Conservation (phyloP, 2,797 vertebrate species). For the Anabacerthia variegaticeps region DNA sequence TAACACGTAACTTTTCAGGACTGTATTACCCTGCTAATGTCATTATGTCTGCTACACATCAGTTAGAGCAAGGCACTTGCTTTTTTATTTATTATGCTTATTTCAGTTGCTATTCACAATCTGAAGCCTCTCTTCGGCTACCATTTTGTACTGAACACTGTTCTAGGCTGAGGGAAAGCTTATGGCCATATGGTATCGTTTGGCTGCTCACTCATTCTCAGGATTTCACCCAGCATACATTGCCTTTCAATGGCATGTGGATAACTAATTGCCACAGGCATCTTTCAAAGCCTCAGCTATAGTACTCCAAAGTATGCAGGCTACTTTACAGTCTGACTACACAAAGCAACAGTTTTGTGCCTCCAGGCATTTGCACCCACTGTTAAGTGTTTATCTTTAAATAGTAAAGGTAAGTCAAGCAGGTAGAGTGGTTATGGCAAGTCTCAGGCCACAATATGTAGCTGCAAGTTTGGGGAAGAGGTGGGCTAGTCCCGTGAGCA, state of each 20-base stretch:
- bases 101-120: not conserved
- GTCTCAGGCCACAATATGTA: not conserved
- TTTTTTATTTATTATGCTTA: slow-evolving; percentile 7
- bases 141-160: slow-evolving; percentile 13
- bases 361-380: not conserved
- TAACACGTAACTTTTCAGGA: not conserved
- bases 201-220: slow-evolving; percentile 37
- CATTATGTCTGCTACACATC: not conserved
- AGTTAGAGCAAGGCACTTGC: not conserved
- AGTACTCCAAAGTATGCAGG: not conserved
- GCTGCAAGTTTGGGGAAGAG: not conserved
- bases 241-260: slow-evolving; percentile 38
- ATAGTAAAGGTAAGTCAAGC: not conserved
- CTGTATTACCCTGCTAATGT: not conserved
- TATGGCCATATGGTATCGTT: slow-evolving; percentile 20
- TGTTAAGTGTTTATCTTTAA: not conserved
- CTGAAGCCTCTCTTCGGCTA: not conserved
- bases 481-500: not conserved
- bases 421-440: not conserved
- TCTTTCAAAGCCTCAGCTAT: not conserved
- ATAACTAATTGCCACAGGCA: slow-evolving; percentile 12
- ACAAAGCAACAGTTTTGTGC: not conserved
- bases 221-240: slow-evolving; percentile 37
- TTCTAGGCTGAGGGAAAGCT: slow-evolving; percentile 10
- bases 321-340: not conserved